These are phyloP conservation scores for Cylloceria caligata DNA, from an alignment of 2,888 invertebrate genomes.

Conservation along the genomic window DNA sequence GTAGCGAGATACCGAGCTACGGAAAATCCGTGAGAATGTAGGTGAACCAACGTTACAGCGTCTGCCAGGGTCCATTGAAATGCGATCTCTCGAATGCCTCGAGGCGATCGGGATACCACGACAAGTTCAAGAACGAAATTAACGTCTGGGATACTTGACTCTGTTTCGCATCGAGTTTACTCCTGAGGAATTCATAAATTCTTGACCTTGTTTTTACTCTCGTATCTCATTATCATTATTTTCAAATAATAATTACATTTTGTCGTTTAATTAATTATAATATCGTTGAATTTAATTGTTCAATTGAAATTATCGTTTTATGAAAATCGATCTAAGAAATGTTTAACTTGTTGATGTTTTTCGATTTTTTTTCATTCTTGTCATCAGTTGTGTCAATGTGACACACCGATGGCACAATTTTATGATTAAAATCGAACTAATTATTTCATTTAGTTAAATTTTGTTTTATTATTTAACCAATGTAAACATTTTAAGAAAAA, in stretches of 20 bases:
- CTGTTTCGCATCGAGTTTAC: background rate
- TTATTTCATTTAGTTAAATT: no score
- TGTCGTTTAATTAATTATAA: no score
- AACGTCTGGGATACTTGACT: background rate
- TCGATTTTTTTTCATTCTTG: no score
- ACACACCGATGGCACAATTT: no score
- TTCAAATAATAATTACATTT: background rate
- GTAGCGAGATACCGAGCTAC: conserved; percentile 39
- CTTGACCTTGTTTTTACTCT: conserved; percentile 6
- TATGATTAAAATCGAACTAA: no score
- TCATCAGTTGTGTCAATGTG: no score
- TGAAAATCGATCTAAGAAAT: no score
- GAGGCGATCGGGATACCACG: conserved; percentile 43
- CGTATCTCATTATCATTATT: background rate
- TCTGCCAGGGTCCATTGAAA: conserved; percentile 56
- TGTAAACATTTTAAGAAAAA: no score
- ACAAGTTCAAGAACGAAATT: conserved; percentile 41
- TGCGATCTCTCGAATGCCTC: conserved; percentile 29
- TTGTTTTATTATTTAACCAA: no score
- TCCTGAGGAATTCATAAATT: conserved; percentile 7
- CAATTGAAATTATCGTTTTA: no score
- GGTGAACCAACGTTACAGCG: conserved; percentile 73
- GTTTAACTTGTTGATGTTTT: no score
- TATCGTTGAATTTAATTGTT: no score
- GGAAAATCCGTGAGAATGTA: conserved; percentile 78